Conservation (phyloP, 1,140 invertebrate species). For the Ylistrum balloti region DNA sequence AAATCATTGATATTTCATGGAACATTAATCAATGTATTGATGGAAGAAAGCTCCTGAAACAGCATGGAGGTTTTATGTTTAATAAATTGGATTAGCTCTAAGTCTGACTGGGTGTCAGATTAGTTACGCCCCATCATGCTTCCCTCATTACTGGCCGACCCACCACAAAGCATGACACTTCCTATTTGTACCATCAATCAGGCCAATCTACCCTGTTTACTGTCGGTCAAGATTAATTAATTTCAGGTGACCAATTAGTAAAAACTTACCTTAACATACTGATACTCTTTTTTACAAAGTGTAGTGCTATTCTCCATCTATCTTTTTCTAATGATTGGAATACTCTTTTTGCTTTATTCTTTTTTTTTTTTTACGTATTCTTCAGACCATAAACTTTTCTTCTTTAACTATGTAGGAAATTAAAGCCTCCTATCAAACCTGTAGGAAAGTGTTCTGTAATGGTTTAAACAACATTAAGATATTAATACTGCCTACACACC, state of each 20-base stretch:
- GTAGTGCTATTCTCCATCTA: too few species aligned
- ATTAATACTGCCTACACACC: not conserved
- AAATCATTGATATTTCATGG: slow-evolving; percentile 35
- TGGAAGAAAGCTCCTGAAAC: slow-evolving; percentile 1
- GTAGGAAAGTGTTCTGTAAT: not conserved
- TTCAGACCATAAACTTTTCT: too few species aligned
- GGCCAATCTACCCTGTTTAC: slow-evolving; percentile 13
- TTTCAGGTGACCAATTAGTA: not conserved
- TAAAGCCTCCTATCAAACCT: too few species aligned
- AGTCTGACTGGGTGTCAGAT: slow-evolving; percentile 28
- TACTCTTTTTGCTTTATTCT: too few species aligned
- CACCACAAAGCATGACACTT: slow-evolving; percentile 24
- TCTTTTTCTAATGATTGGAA: too few species aligned
- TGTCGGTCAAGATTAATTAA: not conserved
- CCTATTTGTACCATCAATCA: slow-evolving; percentile 32
- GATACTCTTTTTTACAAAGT: too few species aligned
- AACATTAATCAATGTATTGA: slow-evolving; percentile 40
- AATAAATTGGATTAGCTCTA: not conserved
- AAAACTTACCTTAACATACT: too few species aligned
- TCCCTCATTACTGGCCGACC: not conserved
- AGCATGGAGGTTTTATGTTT: slow-evolving; percentile 4
- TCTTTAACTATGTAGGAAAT: not conserved
- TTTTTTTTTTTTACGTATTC: too few species aligned
- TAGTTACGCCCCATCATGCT: not conserved
- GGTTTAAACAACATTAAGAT: not conserved